Evolutionary conservation across 2,888 invertebrate genomes (phyloP).

Genomic region (Ashinkailepas kermadecensis): DNA sequence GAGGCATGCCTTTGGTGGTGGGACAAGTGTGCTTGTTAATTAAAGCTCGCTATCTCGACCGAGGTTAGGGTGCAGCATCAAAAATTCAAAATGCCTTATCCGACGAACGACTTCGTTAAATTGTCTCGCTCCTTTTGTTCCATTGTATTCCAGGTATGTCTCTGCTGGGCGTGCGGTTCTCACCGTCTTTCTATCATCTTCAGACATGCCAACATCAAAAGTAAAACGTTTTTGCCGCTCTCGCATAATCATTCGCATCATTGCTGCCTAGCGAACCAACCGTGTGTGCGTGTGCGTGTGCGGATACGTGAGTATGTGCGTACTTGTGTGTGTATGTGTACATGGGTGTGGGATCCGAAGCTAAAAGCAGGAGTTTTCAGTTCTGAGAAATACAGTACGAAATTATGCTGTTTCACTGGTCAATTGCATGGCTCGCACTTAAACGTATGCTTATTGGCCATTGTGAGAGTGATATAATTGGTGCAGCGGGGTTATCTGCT

Average conservation of each 20-base stretch:
- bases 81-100: not conserved
- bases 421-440: no score
- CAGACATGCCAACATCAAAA: not conserved
- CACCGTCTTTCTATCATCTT: not conserved
- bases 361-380: no score
- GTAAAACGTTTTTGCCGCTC: not conserved
- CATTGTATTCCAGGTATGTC: not conserved
- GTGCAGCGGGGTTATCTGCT: no score
- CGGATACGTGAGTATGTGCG: no score
- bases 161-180: not conserved
- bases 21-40: conserved; percentile 8
- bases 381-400: no score
- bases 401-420: no score
- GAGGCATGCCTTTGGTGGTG: not conserved
- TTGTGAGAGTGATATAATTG: no score
- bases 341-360: no score
- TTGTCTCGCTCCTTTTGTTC: not conserved
- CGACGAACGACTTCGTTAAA: not conserved
- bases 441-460: no score
- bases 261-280: not conserved
- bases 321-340: no score
- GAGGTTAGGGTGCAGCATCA: not conserved
- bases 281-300: no score
- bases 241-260: not conserved
- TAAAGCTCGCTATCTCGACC: not conserved